Evolutionary conservation across 1,140 invertebrate species (phyloP), one percentile per base, ranked within the genome.

Genomic region (Pogonognathellus flavescens): DNA sequence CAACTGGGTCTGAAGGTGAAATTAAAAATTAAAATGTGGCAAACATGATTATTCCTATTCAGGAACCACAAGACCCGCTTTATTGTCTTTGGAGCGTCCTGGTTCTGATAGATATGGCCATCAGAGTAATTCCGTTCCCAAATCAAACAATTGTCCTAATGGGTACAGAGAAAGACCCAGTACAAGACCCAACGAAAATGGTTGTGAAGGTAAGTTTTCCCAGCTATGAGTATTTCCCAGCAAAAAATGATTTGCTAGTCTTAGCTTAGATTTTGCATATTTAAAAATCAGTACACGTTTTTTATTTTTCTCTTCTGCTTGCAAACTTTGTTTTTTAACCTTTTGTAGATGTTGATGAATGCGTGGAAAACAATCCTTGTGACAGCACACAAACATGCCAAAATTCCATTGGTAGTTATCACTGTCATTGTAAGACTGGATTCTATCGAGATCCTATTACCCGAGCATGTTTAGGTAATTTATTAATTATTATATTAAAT

Each of bases 401-500:
- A 0, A 93, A 93, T 84, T 92, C 89, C 0, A 59, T 90, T 11
- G 93, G 93, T 20, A 93, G 93, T 62, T 93, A 90, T 84, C 84
- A 80, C 1, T 93, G 93, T 86, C 82, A 86, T 8, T 94, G 93
- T 87, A 90, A 89, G 86, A 85, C 86, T 20, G 93, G 93, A 25
- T 94, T 92, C 86, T 90, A 90, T 53, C 88, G 91, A 6, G 93
- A 93, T 80, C 90, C 91, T 83, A 85, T 92, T 3, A 93, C 93
- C 0, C 90, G 90, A 53, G 91, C 92, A 18, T 94, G 93, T 87
- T 90, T 92, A 49, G 93, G 91, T 92, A 88, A 87, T n/a, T n/a
- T n/a, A n/a, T n/a, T n/a, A n/a, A n/a, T n/a, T n/a, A n/a, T n/a
- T n/a, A n/a, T n/a, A n/a, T n/a, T 31, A 14, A 41, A 31, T 66